Evolutionary conservation across 64 coral and sea anemone genomes (phyloP).

Genomic region (Montipora sp.): DNA sequence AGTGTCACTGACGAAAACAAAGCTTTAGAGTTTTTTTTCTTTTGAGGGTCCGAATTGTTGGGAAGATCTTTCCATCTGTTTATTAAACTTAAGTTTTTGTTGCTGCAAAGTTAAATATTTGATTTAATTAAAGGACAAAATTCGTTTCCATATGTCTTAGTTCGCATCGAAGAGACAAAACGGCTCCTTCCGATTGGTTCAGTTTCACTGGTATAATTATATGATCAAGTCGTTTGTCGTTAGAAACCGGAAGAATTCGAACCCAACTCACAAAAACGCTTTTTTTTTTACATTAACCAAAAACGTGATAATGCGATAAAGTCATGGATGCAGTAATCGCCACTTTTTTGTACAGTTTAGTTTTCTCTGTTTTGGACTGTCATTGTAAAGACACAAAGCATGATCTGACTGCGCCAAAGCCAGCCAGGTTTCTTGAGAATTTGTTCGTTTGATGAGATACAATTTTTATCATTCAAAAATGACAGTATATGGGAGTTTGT

Average conservation of each 20-base stretch:
- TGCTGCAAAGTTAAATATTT: conserved; percentile 11
- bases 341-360: too few species aligned
- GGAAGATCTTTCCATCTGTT: neutral
- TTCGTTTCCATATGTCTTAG: neutral
- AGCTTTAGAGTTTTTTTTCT: too few species aligned
- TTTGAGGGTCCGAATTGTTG: too few species aligned
- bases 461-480: neutral
- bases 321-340: neutral
- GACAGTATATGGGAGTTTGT: neutral
- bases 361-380: neutral
- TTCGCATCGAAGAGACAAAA: neutral
- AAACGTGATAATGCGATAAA: neutral
- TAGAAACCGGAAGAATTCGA: conserved; percentile 45
- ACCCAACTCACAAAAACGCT: conserved; percentile 14
- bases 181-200: neutral
- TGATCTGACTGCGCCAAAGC: too few species aligned
- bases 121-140: neutral
- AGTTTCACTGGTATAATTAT: neutral
- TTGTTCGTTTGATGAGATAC: neutral
- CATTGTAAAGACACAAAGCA: too few species aligned
- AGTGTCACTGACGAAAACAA: too few species aligned
- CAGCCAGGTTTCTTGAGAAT: neutral
- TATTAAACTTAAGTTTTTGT: conserved; percentile 16
- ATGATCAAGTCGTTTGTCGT: neutral
- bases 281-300: neutral